Conservation (phyloP, 1,140 invertebrate genomes). For the Papilio dardanus region DNA sequence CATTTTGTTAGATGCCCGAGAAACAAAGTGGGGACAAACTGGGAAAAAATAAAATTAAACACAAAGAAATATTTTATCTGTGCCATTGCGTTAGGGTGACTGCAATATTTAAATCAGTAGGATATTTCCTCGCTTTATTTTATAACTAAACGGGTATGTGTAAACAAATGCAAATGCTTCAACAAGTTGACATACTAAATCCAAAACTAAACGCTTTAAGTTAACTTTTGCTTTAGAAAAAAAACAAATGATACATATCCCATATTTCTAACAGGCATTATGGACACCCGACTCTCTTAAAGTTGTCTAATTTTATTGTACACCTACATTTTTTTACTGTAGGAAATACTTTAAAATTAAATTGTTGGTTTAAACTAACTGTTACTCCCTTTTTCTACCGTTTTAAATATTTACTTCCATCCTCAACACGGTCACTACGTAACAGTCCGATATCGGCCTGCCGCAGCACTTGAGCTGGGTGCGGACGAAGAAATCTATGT, state of each 20-base stretch:
- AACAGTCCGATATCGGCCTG: too few relatives aligned
- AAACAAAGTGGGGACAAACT: constrained; percentile 32
- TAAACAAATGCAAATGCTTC: constrained; percentile 14
- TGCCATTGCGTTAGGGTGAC: constrained; percentile 26
- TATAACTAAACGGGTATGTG: background rate
- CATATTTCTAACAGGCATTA: background rate
- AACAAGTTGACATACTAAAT: background rate
- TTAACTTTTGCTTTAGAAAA: too few relatives aligned
- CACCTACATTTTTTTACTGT: background rate
- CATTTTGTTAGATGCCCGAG: constrained; percentile 31
- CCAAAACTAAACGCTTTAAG: too few relatives aligned
- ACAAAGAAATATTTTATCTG: constrained; percentile 35
- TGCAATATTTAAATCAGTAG: constrained; percentile 26
- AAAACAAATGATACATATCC: background rate
- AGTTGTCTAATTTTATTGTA: constrained; percentile 5
- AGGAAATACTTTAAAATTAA: background rate
- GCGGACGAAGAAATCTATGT: too few relatives aligned
- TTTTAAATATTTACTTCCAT: background rate
- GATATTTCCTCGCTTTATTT: background rate
- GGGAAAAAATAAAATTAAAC: constrained; percentile 33
- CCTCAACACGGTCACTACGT: background rate
- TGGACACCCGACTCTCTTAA: background rate
- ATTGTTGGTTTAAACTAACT: background rate
- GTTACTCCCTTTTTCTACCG: background rate
- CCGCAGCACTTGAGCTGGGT: too few relatives aligned